These are phyloP conservation scores for Opisthocomus hoazin DNA, from an alignment of 2,113 vertebrate species.

Conservation along the genomic window DNA sequence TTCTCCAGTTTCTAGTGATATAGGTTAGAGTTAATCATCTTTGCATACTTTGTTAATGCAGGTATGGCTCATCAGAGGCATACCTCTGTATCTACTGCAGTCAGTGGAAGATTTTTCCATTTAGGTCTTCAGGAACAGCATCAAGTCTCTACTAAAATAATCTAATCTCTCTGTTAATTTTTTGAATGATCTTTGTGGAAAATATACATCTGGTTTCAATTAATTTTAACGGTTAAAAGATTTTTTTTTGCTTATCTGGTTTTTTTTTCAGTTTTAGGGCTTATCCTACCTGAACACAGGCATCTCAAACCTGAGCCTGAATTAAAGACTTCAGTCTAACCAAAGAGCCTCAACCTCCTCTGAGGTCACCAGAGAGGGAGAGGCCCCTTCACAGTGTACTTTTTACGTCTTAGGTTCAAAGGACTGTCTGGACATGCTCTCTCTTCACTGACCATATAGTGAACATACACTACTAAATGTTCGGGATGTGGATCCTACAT, in stretches of 20 bases:
- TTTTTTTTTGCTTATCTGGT: too few relatives aligned
- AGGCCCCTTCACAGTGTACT: neutral
- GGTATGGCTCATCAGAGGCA: neutral
- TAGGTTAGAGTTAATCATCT: neutral
- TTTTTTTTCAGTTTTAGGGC: neutral
- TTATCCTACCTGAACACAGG: neutral
- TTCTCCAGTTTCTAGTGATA: neutral
- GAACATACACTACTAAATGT: neutral
- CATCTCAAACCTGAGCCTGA: accelerated
- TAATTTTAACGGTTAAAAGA: neutral
- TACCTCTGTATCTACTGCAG: neutral
- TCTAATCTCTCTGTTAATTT: neutral
- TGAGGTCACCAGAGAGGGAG: neutral
- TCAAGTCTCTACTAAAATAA: neutral
- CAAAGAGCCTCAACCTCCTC: neutral
- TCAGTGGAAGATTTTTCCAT: neutral
- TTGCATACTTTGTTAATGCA: neutral
- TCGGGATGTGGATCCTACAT: neutral
- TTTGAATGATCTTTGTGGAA: neutral
- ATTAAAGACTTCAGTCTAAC: neutral
- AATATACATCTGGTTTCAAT: neutral
- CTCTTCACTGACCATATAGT: neutral
- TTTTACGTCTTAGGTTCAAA: neutral
- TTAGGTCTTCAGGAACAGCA: neutral
- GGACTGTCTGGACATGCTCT: neutral